A percentile compares a stretch with the other conserved stretches of the same genome.
Evolutionary conservation across 53 echinoderm and acorn worm species (phyloP).

Genomic region (Arbacia lixula): DNA sequence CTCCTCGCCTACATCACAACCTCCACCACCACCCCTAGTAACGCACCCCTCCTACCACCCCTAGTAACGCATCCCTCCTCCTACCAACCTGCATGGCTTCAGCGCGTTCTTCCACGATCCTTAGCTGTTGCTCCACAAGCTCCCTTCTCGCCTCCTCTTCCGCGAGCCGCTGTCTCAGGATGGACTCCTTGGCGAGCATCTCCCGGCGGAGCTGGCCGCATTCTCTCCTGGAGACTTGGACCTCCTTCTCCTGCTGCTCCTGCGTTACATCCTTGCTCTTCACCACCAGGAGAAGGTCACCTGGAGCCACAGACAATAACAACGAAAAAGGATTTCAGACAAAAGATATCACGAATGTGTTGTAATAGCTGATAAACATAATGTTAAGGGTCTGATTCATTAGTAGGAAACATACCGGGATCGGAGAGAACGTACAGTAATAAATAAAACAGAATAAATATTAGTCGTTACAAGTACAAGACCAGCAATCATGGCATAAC

Average conservation of each 20-base stretch:
- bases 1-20: not conserved
- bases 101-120: conserved; percentile 76
- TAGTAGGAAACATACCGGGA: not conserved
- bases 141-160: conserved; percentile 68
- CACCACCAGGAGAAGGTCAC: conserved; percentile 82
- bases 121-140: conserved; percentile 84
- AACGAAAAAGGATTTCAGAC: not conserved
- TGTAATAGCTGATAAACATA: not conserved
- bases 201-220: conserved; percentile 69
- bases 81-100: conserved; percentile 70
- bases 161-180: conserved; percentile 60
- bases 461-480: too few species aligned
- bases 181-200: conserved; percentile 59
- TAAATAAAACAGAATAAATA: too few species aligned
- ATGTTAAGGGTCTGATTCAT: too few species aligned
- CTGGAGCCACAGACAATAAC: conserved; percentile 19
- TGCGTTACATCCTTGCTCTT: conserved; percentile 91
- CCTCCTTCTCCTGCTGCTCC: conserved; percentile 93
- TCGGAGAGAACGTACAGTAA: not conserved
- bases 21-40: not conserved
- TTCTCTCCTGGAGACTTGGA: conserved; percentile 69
- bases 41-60: not conserved
- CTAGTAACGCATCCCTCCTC: not conserved
- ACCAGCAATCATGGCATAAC: too few species aligned
- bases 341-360: not conserved